A percentile compares a stretch with the other conserved stretches of the same genome.
These are phyloP conservation scores for Phalacrocorax carbo DNA, from an alignment of 2,113 vertebrate species.

Conservation along the genomic window DNA sequence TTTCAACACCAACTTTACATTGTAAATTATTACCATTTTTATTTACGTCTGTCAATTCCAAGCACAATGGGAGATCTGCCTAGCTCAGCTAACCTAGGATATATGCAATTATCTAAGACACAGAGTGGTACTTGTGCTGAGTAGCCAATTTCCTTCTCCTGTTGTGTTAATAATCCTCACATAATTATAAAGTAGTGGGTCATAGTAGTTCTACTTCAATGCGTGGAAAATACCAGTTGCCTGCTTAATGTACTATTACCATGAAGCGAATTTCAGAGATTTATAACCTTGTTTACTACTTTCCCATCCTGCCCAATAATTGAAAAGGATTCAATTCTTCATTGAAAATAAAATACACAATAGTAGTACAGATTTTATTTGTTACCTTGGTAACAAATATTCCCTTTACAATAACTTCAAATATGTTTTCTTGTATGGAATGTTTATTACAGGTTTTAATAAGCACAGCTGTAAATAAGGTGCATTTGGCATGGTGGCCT, in stretches of 20 bases:
- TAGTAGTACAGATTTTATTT: conserved; percentile 51
- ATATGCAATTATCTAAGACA: conserved; percentile 26
- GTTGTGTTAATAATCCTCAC: conserved; percentile 27
- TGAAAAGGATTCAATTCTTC: conserved; percentile 60
- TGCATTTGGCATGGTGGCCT: conserved; percentile 13
- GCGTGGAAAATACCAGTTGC: conserved; percentile 22
- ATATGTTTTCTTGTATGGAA: conserved; percentile 32
- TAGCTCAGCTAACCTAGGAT: conserved; percentile 1
- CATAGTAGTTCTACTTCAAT: conserved; percentile 2
- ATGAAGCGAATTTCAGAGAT: conserved; percentile 44
- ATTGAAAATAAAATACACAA: conserved; percentile 59
- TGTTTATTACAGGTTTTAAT: conserved; percentile 57
- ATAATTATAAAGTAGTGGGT: conserved; percentile 28
- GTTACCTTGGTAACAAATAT: conserved; percentile 62
- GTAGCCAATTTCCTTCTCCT: conserved; percentile 36
- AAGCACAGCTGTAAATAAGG: conserved; percentile 35
- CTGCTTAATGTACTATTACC: conserved; percentile 50
- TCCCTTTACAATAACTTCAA: conserved; percentile 49
- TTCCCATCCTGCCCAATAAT: conserved; percentile 59
- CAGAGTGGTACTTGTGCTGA: conserved; percentile 1
- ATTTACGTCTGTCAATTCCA: conserved; percentile 12
- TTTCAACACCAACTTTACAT: conserved; percentile 6
- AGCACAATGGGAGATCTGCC: conserved; percentile 11
- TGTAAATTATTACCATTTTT: conserved; percentile 41
- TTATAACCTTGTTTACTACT: conserved; percentile 60